Evolutionary conservation across 2,888 invertebrate genomes (phyloP).

Genomic region (Acutogordius australiensis): DNA sequence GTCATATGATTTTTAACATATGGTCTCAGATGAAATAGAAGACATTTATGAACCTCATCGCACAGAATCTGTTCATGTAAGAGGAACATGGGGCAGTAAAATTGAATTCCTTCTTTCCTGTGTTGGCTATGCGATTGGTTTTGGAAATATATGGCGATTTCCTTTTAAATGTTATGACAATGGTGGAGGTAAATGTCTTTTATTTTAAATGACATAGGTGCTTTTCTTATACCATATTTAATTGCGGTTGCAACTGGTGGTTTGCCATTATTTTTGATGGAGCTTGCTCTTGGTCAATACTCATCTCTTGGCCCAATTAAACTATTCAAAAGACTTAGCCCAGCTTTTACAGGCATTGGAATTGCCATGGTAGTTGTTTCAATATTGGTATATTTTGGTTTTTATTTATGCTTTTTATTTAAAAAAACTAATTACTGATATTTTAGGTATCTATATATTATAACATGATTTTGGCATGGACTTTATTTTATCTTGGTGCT

Average conservation of each 20-base stretch:
- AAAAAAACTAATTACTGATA: background rate
- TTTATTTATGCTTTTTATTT: background rate
- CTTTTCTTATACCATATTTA: constrained; percentile 7
- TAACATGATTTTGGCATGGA: constrained; percentile 12
- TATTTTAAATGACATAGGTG: no score
- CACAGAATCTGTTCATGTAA: no score
- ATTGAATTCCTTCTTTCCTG: constrained; percentile 1
- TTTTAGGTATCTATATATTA: constrained; percentile 2
- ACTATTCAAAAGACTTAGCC: background rate
- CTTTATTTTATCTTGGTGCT: background rate
- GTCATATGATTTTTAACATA: no score
- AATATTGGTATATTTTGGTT: background rate
- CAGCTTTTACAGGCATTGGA: constrained; percentile 9
- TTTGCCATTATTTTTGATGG: constrained; percentile 7
- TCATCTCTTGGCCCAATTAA: constrained; percentile 3
- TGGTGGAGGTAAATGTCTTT: constrained; percentile 12
- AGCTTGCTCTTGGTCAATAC: constrained; percentile 6
- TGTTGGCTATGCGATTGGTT: constrained; percentile 4
- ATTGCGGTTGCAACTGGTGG: background rate
- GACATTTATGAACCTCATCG: no score
- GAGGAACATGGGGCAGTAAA: constrained; percentile 2
- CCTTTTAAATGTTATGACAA: constrained; percentile 11
- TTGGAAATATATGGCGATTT: constrained; percentile 11
- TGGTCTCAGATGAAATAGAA: no score
- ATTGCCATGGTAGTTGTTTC: constrained; percentile 7